Percentiles rank a stretch among this genome's conserved stretches.
phyloP scores from a whole-genome alignment of 2,888 invertebrate species.

The Lasiommata megera region DNA sequence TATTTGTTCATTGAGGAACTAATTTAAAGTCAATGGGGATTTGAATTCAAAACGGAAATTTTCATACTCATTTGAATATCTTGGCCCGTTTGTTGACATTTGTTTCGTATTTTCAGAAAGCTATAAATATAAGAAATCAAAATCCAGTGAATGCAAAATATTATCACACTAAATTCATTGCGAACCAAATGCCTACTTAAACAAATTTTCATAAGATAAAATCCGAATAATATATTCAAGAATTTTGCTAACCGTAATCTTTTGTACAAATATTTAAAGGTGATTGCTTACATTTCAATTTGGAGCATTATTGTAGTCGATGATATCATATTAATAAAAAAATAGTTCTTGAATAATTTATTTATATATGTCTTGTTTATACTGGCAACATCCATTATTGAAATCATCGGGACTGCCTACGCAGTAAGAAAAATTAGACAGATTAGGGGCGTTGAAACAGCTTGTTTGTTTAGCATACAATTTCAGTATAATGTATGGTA shows the following conservation, averaged over 20 bases:
- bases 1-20: neutral
- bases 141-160: constrained; percentile 1
- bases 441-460: too few species aligned
- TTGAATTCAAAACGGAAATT: neutral
- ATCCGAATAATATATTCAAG: constrained; percentile 21
- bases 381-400: too few species aligned
- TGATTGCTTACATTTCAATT: neutral
- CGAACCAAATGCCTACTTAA: neutral
- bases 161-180: neutral
- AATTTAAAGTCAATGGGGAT: neutral
- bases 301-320: neutral
- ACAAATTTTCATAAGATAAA: constrained; percentile 23
- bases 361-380: too few species aligned
- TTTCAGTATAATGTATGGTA: too few species aligned
- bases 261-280: constrained; percentile 11
- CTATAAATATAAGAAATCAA: neutral
- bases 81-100: neutral
- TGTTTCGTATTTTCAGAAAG: too few species aligned
- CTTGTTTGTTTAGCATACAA: too few species aligned
- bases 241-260: constrained; percentile 13
- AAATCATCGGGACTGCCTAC: too few species aligned
- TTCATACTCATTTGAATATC: too few species aligned
- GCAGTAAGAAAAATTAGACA: too few species aligned
- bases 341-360: neutral
- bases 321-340: neutral